Evolutionary conservation across 2,797 vertebrate genomes (phyloP), one percentile per base, ranked within the genome.

Genomic region (Acanthiza pusilla): DNA sequence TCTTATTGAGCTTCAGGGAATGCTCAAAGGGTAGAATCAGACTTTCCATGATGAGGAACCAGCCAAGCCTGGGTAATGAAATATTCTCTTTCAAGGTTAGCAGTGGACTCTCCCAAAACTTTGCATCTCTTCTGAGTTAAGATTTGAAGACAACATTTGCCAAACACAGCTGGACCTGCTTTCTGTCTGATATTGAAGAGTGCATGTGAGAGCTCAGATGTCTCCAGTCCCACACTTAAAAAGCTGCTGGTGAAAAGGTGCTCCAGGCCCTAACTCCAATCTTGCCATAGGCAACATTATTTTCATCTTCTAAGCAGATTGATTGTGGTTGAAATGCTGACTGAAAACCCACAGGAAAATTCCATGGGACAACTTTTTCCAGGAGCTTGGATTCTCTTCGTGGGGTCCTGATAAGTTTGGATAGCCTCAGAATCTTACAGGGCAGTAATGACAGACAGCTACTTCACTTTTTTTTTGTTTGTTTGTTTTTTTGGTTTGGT

Each of bases 51-150:
- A 71, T 50, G 54, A 68, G 32, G 40, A 93, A 9, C 11, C 20
- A 75, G n/a, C 3, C 0, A 4, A 83, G n/a, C 30, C 66, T 20
- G 5, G 6, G 7, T 90, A 81, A 77, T 72, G 45, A 91, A 88
- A 90, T 85, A 80, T 65, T 78, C 51, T 72, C 32, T 85, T 94
- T 78, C 51, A 85, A 73, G 47, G 3, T 89, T 91, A 76, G 36
- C 22, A 53, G n/a, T 63, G 74, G 54, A 45, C n/a, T 70, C 30
- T 90, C 25, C 10, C 30, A 89, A 85, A 40, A n/a, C 20, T 82
- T 94, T 43, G 50, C 32, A 43, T 29, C 45, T 27, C 61, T 40
- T 16, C 6, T 26, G 32, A 75, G 30, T 13, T 65, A 76, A 51
- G 23, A 53, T 54, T 90, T 88, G 34, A 68, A 62, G 36, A 26